Conservation (phyloP, 2,113 vertebrate species). For the Nothoprocta perdicaria region DNA sequence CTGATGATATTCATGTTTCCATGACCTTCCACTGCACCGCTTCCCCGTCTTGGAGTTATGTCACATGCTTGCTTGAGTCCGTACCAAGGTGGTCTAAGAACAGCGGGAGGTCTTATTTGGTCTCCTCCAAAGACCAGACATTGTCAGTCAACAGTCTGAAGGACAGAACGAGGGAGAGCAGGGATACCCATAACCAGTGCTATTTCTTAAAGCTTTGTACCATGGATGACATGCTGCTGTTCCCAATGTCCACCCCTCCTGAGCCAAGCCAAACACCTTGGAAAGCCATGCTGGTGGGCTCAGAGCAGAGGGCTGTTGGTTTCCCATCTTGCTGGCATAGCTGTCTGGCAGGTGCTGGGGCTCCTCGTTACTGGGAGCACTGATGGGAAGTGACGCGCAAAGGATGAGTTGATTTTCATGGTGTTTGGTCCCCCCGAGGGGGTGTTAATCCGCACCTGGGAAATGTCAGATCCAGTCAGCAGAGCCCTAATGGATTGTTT, state of each 20-base stretch:
- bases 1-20: neutral
- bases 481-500: conserved; percentile 30
- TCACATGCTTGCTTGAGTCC: neutral
- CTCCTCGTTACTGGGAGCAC: neutral
- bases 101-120: neutral
- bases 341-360: neutral
- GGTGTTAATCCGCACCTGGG: conserved; percentile 67
- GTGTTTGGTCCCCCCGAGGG: neutral
- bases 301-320: neutral
- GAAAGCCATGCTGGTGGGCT: neutral
- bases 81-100: neutral
- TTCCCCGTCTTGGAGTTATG: neutral
- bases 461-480: conserved; percentile 60
- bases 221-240: fast-evolving
- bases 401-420: conserved; percentile 9
- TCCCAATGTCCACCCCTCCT: neutral
- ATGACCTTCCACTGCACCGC: neutral
- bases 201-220: neutral
- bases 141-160: fast-evolving
- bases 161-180: neutral
- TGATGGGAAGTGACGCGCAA: neutral
- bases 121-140: neutral
- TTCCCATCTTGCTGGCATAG: too few species aligned
- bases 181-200: neutral
- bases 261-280: neutral